These are phyloP conservation scores for Mechanitis messenoides DNA, from an alignment of 2,888 invertebrate genomes.

Conservation along the genomic window DNA sequence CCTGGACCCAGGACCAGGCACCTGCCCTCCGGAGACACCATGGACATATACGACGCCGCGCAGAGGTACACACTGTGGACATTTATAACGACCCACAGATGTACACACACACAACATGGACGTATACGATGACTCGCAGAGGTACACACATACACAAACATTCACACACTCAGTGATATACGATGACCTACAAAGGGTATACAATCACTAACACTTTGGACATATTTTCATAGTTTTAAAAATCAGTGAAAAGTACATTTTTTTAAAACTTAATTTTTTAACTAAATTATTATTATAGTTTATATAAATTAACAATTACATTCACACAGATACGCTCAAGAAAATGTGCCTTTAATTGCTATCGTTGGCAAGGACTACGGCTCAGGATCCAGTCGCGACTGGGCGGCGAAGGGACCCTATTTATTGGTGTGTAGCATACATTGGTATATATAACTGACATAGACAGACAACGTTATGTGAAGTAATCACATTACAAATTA, in stretches of 20 bases:
- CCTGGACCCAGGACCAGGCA: slow-evolving; percentile 92
- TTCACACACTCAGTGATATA: too few relatives aligned
- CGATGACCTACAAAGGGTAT: too few relatives aligned
- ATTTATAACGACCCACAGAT: too few relatives aligned
- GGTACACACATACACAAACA: slow-evolving; percentile 45
- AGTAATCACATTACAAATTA: too few relatives aligned
- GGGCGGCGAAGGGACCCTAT: slow-evolving; percentile 99
- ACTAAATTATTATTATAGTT: too few relatives aligned
- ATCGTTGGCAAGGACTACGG: slow-evolving; percentile 99
- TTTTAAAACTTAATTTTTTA: too few relatives aligned
- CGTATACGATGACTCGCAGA: slow-evolving; percentile 94
- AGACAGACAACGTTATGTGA: too few relatives aligned
- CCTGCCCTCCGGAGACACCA: slow-evolving; percentile 90
- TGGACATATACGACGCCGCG: slow-evolving; percentile 97
- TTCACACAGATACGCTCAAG: slow-evolving; percentile 80
- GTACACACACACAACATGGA: slow-evolving; percentile 80
- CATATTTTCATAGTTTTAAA: too few relatives aligned
- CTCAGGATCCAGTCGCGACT: slow-evolving; percentile 97
- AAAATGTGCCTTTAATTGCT: slow-evolving; percentile 86
- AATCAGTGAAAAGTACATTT: too few relatives aligned
- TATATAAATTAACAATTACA: neutral
- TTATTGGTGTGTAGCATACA: slow-evolving; percentile 80
- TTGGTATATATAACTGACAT: neutral
- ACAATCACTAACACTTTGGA: too few relatives aligned
- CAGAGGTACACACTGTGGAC: too few relatives aligned